phyloP scores from a whole-genome alignment of 2,888 invertebrate species.

The Orthosia gracilis region DNA sequence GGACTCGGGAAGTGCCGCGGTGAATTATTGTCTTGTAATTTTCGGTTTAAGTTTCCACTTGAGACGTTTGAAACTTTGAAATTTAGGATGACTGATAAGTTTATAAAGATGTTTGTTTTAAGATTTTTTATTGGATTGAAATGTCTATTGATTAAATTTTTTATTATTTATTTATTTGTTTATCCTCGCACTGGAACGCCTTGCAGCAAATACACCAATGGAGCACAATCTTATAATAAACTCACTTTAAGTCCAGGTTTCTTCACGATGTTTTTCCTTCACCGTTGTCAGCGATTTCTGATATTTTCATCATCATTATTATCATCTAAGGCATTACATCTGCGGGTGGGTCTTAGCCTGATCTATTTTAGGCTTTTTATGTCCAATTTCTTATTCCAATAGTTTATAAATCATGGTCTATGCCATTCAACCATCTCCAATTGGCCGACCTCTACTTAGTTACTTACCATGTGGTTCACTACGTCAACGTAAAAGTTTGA shows the following conservation, averaged over 20 bases:
- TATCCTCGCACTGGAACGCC: too few relatives aligned
- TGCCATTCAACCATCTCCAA: neutral
- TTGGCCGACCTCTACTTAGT: too few relatives aligned
- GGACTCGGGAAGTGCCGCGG: slow-evolving; percentile 59
- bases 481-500: neutral
- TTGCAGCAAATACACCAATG: too few relatives aligned
- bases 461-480: neutral
- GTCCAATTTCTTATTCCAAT: neutral
- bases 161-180: too few relatives aligned
- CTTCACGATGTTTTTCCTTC: too few relatives aligned
- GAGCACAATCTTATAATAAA: too few relatives aligned
- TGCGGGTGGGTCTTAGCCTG: neutral
- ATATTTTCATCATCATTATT: neutral
- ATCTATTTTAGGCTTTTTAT: neutral
- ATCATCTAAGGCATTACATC: neutral
- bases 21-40: slow-evolving; percentile 62
- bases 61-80: slow-evolving; percentile 25
- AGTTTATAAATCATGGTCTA: neutral
- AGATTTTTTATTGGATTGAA: neutral
- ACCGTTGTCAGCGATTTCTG: too few relatives aligned
- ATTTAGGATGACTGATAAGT: slow-evolving; percentile 19
- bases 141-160: neutral
- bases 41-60: slow-evolving; percentile 55
- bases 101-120: slow-evolving; percentile 5
- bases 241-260: too few relatives aligned